Evolutionary conservation across 2,113 vertebrate genomes (phyloP).

Genomic region (Acanthochromis polyacanthus): DNA sequence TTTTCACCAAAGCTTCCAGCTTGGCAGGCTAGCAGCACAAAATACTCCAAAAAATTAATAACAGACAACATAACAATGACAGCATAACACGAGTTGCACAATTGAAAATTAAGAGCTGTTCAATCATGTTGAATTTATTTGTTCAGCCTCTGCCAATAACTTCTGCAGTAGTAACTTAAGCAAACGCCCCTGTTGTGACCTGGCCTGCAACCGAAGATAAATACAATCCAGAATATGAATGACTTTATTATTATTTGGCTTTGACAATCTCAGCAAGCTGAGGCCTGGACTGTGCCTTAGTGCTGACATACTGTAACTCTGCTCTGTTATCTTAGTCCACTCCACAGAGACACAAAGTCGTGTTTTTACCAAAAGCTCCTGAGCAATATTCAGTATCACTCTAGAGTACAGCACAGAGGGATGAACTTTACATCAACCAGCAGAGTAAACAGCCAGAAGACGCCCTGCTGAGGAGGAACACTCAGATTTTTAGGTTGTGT

Average conservation of each 20-base stretch:
- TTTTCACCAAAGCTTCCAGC: conserved; percentile 71
- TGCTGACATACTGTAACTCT: conserved; percentile 40
- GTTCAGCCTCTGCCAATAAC: conserved; percentile 51
- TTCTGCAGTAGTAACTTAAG: conserved; percentile 53
- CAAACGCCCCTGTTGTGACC: conserved; percentile 43
- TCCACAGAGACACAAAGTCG: conserved; percentile 39
- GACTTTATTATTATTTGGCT: conserved; percentile 18
- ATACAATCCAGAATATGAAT: conserved; percentile 17
- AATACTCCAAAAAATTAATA: conserved; percentile 14
- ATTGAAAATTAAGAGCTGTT: conserved; percentile 25
- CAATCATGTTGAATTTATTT: conserved; percentile 49
- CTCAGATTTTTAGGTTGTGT: background rate
- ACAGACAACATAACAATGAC: background rate
- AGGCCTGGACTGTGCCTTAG: conserved; percentile 42
- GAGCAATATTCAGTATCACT: conserved; percentile 44
- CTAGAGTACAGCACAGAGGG: conserved; percentile 34
- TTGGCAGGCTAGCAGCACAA: conserved; percentile 67
- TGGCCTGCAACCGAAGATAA: conserved; percentile 22
- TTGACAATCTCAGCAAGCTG: conserved; percentile 42
- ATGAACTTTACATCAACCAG: conserved; percentile 61
- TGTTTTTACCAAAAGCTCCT: conserved; percentile 46
- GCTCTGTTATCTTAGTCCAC: conserved; percentile 41
- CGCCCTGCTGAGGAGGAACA: conserved; percentile 29
- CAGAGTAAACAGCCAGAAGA: conserved; percentile 59
- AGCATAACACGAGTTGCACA: background rate